Percentiles rank a stretch among this genome's conserved stretches.
phyloP scores from a whole-genome alignment of 2,888 invertebrate genomes.

The Nephrotoma guestfalica region DNA sequence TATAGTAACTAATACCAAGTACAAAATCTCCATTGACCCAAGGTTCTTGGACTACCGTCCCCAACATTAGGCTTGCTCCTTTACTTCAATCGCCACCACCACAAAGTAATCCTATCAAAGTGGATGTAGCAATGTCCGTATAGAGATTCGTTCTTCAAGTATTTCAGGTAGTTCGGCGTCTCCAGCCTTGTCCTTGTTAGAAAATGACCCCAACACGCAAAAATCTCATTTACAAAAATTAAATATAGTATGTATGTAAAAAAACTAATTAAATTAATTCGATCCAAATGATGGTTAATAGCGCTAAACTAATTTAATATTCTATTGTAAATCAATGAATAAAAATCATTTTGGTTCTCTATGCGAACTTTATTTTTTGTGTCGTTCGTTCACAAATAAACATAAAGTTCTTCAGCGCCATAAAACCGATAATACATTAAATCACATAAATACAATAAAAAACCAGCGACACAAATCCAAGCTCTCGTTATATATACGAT shows the following conservation, averaged over 20 bases:
- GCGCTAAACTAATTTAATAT: neutral
- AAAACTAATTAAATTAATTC: neutral
- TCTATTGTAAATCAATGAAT: neutral
- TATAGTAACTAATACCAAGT: no score
- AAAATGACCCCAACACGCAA: neutral
- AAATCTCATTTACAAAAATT: neutral
- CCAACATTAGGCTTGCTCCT: no score
- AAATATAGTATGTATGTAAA: neutral
- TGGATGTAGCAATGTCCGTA: no score
- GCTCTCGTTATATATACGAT: no score
- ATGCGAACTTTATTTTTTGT: neutral
- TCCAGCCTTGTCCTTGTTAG: no score
- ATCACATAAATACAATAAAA: neutral
- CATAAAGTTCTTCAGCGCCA: neutral
- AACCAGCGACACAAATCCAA: neutral
- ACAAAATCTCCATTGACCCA: no score
- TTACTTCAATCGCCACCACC: no score
- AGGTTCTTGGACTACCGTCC: no score
- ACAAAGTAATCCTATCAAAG: no score
- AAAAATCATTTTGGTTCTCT: neutral
- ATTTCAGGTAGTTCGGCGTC: no score
- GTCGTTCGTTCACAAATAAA: neutral
- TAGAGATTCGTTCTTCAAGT: no score
- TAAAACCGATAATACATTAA: neutral
- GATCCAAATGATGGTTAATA: neutral